Conservation (phyloP, 30 jellyfish, hydroid and myxozoan species). For the Mastigias papua region DNA sequence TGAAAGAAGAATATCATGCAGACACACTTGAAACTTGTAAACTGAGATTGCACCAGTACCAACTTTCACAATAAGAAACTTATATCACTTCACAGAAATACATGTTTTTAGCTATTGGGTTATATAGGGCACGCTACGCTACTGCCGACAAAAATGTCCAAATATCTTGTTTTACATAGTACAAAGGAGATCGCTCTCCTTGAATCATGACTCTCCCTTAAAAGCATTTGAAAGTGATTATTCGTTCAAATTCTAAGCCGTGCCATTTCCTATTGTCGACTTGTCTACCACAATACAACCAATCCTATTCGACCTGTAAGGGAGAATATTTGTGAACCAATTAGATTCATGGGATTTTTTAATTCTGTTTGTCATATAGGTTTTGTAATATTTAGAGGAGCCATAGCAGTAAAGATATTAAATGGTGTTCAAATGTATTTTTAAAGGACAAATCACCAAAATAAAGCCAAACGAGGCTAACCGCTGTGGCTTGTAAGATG, state of each 20-base stretch:
- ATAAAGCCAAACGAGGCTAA: too few species aligned
- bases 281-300: neutral
- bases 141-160: too few species aligned
- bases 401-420: neutral
- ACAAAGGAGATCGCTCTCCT: neutral
- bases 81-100: too few species aligned
- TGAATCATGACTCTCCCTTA: neutral
- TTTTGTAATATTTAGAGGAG: neutral
- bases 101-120: too few species aligned
- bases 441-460: neutral
- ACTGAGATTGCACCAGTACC: neutral
- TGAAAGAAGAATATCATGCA: neutral
- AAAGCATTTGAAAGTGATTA: neutral
- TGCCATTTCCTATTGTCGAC: neutral
- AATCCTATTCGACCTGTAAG: neutral
- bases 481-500: too few species aligned
- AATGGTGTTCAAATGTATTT: neutral
- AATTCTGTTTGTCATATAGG: neutral
- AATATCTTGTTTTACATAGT: too few species aligned
- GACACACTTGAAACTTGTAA: neutral
- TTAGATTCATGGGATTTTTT: neutral
- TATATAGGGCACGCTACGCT: too few species aligned
- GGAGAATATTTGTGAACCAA: neutral
- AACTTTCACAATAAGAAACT: neutral
- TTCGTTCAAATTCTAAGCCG: neutral